Conservation (phyloP, 2,888 invertebrate species). For the Meganola albula region DNA sequence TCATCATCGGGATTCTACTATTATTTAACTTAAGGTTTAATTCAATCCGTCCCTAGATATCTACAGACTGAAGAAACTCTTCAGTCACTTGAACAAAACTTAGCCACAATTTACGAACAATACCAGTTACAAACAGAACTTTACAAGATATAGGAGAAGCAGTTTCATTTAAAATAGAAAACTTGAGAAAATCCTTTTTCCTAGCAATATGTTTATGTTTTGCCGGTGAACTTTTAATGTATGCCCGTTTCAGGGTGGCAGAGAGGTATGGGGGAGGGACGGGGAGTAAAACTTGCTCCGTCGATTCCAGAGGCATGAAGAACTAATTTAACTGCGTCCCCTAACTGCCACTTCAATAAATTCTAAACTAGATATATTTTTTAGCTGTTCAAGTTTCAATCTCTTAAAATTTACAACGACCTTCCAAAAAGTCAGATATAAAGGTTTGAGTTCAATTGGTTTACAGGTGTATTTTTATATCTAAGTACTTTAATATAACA, state of each 20-base stretch:
- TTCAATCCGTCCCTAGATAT: too few species aligned
- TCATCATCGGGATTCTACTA: too few species aligned
- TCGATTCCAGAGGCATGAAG: conserved; percentile 68
- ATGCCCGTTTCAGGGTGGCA: conserved; percentile 53
- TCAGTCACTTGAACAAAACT: conserved; percentile 9
- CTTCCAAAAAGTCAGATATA: conserved; percentile 12
- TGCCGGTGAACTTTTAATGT: conserved; percentile 70
- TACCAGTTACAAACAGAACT: conserved; percentile 23
- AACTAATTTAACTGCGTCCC: conserved; percentile 74
- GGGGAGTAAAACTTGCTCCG: conserved; percentile 58
- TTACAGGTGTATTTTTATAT: too few species aligned
- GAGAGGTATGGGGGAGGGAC: conserved; percentile 21
- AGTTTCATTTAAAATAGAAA: conserved; percentile 29
- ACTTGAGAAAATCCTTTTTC: conserved; percentile 26
- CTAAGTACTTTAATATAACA: too few species aligned
- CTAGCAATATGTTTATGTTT: conserved; percentile 54
- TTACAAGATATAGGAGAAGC: conserved; percentile 21
- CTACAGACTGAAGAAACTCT: conserved; percentile 8
- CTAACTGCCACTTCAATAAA: conserved; percentile 69
- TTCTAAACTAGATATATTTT: conserved; percentile 49
- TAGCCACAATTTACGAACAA: conserved; percentile 22
- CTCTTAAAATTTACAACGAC: conserved; percentile 19
- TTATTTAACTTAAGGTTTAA: too few species aligned
- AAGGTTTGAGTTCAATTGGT: conserved; percentile 5
- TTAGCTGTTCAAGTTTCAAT: conserved; percentile 30